Evolutionary conservation across 2,113 vertebrate species (phyloP), one percentile per base, ranked within the genome.

Genomic region (Phylloscopus whistleri): DNA sequence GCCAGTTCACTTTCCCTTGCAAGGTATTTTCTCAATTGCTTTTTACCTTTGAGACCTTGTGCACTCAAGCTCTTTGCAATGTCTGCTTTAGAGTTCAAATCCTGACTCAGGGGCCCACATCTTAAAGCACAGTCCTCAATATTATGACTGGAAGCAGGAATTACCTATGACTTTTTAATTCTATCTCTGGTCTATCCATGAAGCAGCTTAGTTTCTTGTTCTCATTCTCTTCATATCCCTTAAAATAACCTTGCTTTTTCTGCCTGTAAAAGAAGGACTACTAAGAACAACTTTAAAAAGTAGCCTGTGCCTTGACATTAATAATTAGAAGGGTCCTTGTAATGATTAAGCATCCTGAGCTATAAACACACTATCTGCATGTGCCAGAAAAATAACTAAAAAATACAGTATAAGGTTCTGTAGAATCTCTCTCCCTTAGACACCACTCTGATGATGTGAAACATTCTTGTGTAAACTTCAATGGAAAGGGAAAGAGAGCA

Each of bases 41-140:
- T 89, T 95, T 86, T 92, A 77, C 73, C 35, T 94, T 59, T 70
- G 81, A 93, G 84, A 91, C 52, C 43, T 70, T 67, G 39, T 89
- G 60, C 52, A 74, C 56, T 90, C 72, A 43, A 67, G 51, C 11
- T 94, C 18, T 84, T 92, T 94, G 80, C 64, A 87, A 19, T 1
- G 1, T 77, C 68, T 78, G 31, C 83, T 88, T 94, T 84, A 81
- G 16, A 81, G 55, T 39, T 76, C 55, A 63, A 53, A 77, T 44
- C 35, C 35, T 84, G 51, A 70, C 83, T 92, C 76, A 78, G 56
- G 60, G 81, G 59, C 39, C 64, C 83, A 93, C 35, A 63, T 46
- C 30, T 91, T 70, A 84, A 56, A 94, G 64, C 44, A 78, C 23
- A 90, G 18, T 46, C 26, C 46, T 90, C 60, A 41, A 15, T 72